A percentile compares a stretch with the other conserved stretches of the same genome.
These are phyloP conservation scores for Hipposideros armiger DNA, from an alignment of 2,113 vertebrate species.

Conservation along the genomic window DNA sequence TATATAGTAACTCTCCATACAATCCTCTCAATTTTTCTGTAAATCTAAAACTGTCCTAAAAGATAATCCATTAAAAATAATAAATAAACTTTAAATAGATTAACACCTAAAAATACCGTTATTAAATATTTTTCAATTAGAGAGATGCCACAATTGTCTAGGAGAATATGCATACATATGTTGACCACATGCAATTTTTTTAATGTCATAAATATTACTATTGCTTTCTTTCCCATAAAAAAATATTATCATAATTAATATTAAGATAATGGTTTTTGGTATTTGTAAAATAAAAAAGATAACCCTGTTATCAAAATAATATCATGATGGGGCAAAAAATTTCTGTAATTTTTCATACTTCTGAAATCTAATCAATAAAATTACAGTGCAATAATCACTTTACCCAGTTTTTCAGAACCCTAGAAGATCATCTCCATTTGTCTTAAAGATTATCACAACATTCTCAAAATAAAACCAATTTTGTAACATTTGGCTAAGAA, in stretches of 20 bases:
- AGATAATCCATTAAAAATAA: not conserved
- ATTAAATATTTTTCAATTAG: slow-evolving; percentile 32
- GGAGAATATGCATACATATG: not conserved
- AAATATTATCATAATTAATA: not conserved
- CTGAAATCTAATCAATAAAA: slow-evolving; percentile 34
- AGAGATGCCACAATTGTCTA: not conserved
- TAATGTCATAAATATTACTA: not conserved
- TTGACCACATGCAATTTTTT: not conserved
- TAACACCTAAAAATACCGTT: not conserved
- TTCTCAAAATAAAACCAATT: slow-evolving; percentile 42
- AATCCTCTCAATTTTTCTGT: slow-evolving; percentile 1
- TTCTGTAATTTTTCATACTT: not conserved
- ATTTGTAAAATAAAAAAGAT: not conserved
- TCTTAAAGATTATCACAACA: not conserved
- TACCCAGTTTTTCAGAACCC: not conserved
- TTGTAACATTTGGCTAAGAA: not conserved
- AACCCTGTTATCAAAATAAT: not conserved
- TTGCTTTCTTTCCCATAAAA: not conserved
- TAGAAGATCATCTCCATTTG: not conserved
- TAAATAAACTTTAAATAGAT: not conserved
- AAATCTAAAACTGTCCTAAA: not conserved
- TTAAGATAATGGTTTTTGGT: not conserved
- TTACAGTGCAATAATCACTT: not conserved
- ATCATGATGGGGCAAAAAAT: not conserved
- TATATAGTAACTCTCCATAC: not conserved